phyloP scores from a whole-genome alignment of 1,140 invertebrate genomes.

The silkworm (Bombyx mori) region ASM3026992v2 NC_085125.1:11446501-11447000 shows the following conservation, averaged over 20 bases:
- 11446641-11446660: slow-evolving; percentile 6
- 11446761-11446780: slow-evolving; percentile 26
- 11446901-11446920: not conserved
- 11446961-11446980: too few relatives aligned
- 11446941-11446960: too few relatives aligned
- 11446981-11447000: too few relatives aligned
- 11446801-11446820: slow-evolving; percentile 27
- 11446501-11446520: too few relatives aligned
- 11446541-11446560: too few relatives aligned
- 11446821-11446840: not conserved
- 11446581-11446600: not conserved
- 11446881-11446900: slow-evolving; percentile 5
- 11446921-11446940: not conserved
- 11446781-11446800: slow-evolving; percentile 27
- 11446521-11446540: too few relatives aligned
- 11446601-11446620: slow-evolving; percentile 28
- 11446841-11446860: slow-evolving; percentile 10
- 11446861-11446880: slow-evolving; percentile 33
- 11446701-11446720: slow-evolving; percentile 10
- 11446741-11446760: slow-evolving; percentile 20
- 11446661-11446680: not conserved
- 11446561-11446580: too few relatives aligned
- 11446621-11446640: slow-evolving; percentile 35
- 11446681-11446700: slow-evolving; percentile 23
- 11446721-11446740: slow-evolving; percentile 12